Evolutionary conservation across 2,113 vertebrate genomes (phyloP).

Genomic region (Cyphomyrus discorhynchus): DNA sequence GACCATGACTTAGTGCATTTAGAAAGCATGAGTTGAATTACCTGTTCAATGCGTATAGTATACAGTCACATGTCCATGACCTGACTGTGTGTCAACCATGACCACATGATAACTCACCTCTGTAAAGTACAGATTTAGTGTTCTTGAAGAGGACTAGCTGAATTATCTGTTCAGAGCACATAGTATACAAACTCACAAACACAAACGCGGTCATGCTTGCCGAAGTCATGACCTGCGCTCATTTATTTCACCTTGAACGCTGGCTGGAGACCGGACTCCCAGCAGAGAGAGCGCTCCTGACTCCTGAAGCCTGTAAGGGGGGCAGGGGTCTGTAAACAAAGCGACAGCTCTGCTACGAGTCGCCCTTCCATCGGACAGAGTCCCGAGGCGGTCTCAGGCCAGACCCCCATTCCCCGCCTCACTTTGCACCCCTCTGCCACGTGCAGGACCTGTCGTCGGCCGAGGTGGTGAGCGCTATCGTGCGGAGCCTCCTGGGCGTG

Average conservation of each 20-base stretch:
- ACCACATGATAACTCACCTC: background rate
- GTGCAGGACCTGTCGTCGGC: conserved; percentile 76
- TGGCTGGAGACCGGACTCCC: background rate
- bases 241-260: background rate
- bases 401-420: background rate
- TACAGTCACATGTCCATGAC: background rate
- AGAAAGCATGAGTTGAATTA: background rate
- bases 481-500: conserved; percentile 82
- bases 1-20: background rate
- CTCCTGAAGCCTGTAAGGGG: background rate
- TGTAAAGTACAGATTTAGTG: background rate
- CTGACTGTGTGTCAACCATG: background rate
- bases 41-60: background rate
- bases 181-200: background rate
- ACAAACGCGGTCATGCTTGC: background rate
- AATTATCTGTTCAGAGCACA: background rate
- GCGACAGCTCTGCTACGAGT: background rate
- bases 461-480: conserved; percentile 90
- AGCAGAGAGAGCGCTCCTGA: background rate
- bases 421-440: conserved; percentile 21
- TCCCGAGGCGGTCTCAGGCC: background rate
- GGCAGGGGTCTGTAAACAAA: background rate
- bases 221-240: background rate
- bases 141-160: background rate
- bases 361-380: background rate